Conservation (phyloP, 1,140 invertebrate genomes). For the Formica selysi region DNA sequence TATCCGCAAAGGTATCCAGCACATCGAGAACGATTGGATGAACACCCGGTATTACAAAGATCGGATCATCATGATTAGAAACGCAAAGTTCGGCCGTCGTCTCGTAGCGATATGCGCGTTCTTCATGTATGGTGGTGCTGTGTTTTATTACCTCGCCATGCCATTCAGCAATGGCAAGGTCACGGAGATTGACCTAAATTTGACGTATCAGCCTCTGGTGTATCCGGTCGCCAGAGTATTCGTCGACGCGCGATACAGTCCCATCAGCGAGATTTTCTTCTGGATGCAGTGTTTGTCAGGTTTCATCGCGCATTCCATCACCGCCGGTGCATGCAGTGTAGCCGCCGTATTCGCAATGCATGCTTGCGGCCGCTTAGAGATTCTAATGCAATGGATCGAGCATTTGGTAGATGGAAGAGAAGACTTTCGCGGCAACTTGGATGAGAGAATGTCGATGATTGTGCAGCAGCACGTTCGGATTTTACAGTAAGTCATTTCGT, state of each 20-base stretch:
- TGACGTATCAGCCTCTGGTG: constrained; percentile 63
- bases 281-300: constrained; percentile 66
- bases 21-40: constrained; percentile 78
- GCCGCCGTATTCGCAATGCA: constrained; percentile 77
- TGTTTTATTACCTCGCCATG: constrained; percentile 56
- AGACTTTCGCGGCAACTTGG: constrained; percentile 37
- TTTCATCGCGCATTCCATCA: constrained; percentile 69
- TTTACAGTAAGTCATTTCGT: constrained; percentile 60
- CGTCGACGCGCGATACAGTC: constrained; percentile 66
- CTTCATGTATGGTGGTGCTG: constrained; percentile 65
- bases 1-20: constrained; percentile 74
- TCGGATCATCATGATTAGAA: constrained; percentile 58
- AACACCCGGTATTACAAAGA: constrained; percentile 36
- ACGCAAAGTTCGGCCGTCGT: constrained; percentile 55
- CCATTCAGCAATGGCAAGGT: constrained; percentile 51
- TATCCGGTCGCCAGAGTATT: constrained; percentile 72
- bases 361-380: constrained; percentile 75
- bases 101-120: constrained; percentile 36
- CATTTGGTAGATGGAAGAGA: constrained; percentile 56
- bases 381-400: constrained; percentile 72
- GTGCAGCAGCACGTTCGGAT: constrained; percentile 76
- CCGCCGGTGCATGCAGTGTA: constrained; percentile 68
- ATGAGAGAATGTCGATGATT: constrained; percentile 73
- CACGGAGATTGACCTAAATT: not conserved
- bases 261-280: constrained; percentile 71